Base-by-base conservation (phyloP, 2,888 invertebrate species). In the Vannuccia rotundouncinata region DNA sequence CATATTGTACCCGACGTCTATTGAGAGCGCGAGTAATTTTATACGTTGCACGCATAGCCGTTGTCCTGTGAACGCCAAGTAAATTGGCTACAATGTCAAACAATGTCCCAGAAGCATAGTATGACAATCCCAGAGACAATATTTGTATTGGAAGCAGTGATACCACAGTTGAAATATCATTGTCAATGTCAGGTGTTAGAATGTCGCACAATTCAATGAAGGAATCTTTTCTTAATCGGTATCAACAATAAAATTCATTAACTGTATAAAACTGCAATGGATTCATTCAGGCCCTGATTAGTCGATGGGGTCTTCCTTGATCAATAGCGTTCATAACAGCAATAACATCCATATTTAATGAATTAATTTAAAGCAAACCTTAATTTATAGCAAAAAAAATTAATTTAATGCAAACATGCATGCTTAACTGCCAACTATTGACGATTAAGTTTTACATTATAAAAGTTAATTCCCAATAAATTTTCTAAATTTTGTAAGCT, bases 111-210 rank as follows among this genome's bases (percentile, higher is more conserved):
- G 75, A 75, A 29, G 31, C 74, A 73, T 73, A 73, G 29, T 75
- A 75, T 17, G 75, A 29, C 27, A 75, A 75, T 75, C 75, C 75
- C 30, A 75, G 75, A 29, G 5, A 75, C 31, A 25, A 75, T 27
- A 73, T 27, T 75, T 75, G 75, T 75, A 75, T 75, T 31, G 75
- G 75, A 29, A 29, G 75, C 25, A 75, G 31, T 75, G 75, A 75
- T 29, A 29, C 29, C 29, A 31, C 29, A 29, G 29, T 75, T 75
- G 31, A 5, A 75, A 31, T 29, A 29, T 13, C 30, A 73, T 75
- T 75, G 13, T 29, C 28, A 27, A 75, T 75, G 31, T 75, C 75
- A 29, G 2, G 30, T 31, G 5, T 75, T 31, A 75, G 29, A 75
- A 75, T 75, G 27, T 75, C 29, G 31, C 75, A 75, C 29, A 75